phyloP scores from a whole-genome alignment of 2,888 invertebrate genomes.

The Parelbella ahira region DNA sequence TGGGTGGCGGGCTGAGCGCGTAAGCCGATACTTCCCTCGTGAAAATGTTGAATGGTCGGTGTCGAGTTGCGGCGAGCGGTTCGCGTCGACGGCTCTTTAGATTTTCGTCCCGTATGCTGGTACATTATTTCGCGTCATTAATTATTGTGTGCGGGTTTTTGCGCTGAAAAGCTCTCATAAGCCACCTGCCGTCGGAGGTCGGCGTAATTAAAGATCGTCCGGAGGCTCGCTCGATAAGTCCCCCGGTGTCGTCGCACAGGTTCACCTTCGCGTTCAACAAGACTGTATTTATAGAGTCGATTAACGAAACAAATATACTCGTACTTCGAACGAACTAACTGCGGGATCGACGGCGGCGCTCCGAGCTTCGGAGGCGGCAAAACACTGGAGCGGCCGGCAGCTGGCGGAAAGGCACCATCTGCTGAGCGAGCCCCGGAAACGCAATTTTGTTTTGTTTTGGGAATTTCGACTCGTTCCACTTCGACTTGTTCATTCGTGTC shows the following conservation, averaged over 20 bases:
- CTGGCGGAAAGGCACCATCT: conserved; percentile 80
- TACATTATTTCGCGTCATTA: conserved; percentile 78
- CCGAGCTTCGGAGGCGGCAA: conserved; percentile 42
- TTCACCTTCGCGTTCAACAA: conserved; percentile 53
- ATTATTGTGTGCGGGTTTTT: conserved; percentile 71
- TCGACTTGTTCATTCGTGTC: conserved; percentile 23
- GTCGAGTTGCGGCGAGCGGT: conserved; percentile 66
- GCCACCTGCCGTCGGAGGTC: conserved; percentile 69
- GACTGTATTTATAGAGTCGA: conserved; percentile 32
- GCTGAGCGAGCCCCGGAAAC: conserved; percentile 70
- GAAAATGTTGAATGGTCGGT: conserved; percentile 75
- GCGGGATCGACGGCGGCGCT: conserved; percentile 6
- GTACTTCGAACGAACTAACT: conserved; percentile 1
- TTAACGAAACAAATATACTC: conserved; percentile 35
- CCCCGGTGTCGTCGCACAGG: conserved; percentile 40
- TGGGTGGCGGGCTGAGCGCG: conserved; percentile 62
- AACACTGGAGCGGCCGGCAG: conserved; percentile 51
- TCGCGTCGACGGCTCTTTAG: conserved; percentile 66
- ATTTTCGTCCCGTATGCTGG: conserved; percentile 77
- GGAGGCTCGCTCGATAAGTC: conserved; percentile 47
- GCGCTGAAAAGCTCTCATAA: conserved; percentile 53
- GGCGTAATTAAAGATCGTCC: conserved; percentile 66
- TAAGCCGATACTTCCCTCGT: conserved; percentile 76
- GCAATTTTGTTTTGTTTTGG: conserved; percentile 67
- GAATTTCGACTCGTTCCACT: conserved; percentile 20